These are phyloP conservation scores for Neoscelio sp. DNA, from an alignment of 2,888 invertebrate genomes.

Conservation along the genomic window DNA sequence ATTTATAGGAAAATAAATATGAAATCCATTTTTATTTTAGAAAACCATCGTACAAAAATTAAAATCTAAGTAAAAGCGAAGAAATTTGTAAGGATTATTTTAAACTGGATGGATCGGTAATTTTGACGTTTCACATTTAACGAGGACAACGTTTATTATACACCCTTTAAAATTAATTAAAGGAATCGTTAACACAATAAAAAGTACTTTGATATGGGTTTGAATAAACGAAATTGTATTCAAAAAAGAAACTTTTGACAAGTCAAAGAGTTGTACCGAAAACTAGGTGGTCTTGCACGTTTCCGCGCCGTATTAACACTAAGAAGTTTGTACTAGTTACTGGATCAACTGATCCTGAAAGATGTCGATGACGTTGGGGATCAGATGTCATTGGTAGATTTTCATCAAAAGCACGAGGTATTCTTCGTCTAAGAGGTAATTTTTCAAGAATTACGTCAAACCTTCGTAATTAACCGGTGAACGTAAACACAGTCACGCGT, in stretches of 20 bases:
- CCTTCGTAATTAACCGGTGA: conserved; percentile 39
- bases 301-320: conserved; percentile 49
- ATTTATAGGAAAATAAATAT: no score
- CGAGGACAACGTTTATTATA: no score
- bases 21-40: no score
- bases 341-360: conserved; percentile 60
- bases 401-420: conserved; percentile 48
- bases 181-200: no score
- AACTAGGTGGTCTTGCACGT: conserved; percentile 40
- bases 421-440: conserved; percentile 21
- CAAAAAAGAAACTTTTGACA: not conserved
- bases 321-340: conserved; percentile 55
- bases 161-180: no score
- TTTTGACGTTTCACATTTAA: no score
- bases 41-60: no score
- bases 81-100: no score
- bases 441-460: conserved; percentile 57
- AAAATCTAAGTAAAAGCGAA: no score
- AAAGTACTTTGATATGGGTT: no score
- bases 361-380: conserved; percentile 59
- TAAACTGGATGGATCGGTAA: no score
- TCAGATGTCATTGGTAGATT: conserved; percentile 60
- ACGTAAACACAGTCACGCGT: conserved; percentile 22
- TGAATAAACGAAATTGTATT: not conserved
- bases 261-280: conserved; percentile 11